Evolutionary conservation across 2,113 vertebrate genomes (phyloP).

Genomic region (Bos javanicus): DNA sequence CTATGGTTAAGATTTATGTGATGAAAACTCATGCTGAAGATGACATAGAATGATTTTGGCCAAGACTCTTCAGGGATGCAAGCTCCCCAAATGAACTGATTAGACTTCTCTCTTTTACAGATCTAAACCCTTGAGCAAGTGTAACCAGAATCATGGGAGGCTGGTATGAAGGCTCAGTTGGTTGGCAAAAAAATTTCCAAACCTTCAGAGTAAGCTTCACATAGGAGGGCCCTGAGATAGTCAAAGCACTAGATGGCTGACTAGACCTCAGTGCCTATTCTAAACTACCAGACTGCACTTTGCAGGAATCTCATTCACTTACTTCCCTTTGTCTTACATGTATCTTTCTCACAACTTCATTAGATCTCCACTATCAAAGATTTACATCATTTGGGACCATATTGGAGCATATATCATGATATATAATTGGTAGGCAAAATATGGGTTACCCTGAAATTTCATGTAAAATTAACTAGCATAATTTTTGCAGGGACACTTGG

Average conservation of each 20-base stretch:
- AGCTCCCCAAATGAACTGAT: background rate
- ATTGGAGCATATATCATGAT: background rate
- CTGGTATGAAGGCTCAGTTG: background rate
- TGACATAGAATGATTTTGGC: background rate
- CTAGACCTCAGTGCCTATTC: background rate
- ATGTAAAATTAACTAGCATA: background rate
- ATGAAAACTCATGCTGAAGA: background rate
- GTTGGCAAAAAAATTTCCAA: background rate
- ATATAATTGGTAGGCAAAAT: background rate
- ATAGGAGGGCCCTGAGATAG: background rate
- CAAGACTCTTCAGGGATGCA: background rate
- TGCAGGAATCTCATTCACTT: background rate
- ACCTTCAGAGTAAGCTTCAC: background rate
- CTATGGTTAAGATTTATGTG: background rate
- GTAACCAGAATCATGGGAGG: background rate
- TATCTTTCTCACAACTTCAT: background rate
- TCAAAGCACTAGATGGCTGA: background rate
- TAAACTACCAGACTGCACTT: background rate
- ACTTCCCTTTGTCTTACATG: background rate
- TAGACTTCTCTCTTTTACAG: background rate
- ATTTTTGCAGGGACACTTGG: background rate
- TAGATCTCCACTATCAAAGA: background rate
- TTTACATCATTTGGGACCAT: background rate
- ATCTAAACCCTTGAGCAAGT: background rate
- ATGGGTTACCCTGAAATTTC: background rate